Evolutionary conservation across 2,888 invertebrate genomes (phyloP).

Genomic region (Isoperla grammatica): DNA sequence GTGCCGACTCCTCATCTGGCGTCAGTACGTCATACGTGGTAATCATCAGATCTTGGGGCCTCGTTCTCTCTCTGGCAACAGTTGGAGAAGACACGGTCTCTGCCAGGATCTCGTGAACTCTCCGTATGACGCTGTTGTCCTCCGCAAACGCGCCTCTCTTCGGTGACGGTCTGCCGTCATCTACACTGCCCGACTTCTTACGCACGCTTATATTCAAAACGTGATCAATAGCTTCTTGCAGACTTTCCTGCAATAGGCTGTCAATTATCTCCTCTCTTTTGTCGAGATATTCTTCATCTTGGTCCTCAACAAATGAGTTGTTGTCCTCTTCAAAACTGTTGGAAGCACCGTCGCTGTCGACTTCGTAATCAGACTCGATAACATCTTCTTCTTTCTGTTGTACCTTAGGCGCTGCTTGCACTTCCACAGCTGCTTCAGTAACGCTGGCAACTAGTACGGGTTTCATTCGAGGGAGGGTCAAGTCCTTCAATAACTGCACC

Average conservation of each 20-base stretch:
- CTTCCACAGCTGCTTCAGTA: too few species aligned
- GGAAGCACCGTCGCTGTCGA: background rate
- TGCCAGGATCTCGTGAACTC: conserved; percentile 27
- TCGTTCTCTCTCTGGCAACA: conserved; percentile 19
- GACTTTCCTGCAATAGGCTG: conserved; percentile 10
- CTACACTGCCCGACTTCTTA: background rate
- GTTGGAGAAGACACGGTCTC: conserved; percentile 20
- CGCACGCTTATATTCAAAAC: background rate
- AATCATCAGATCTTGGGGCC: conserved; percentile 33
- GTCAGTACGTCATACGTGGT: conserved; percentile 32
- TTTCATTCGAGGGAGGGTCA: too few species aligned
- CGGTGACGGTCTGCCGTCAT: background rate
- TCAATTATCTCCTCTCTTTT: background rate
- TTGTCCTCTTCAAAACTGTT: background rate
- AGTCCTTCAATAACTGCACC: too few species aligned
- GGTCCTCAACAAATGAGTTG: background rate
- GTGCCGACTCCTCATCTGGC: conserved; percentile 25
- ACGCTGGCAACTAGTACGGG: too few species aligned
- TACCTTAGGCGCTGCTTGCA: too few species aligned
- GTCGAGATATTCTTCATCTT: conserved; percentile 1
- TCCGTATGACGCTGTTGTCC: conserved; percentile 21
- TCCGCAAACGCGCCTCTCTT: too few species aligned
- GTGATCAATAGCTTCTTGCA: conserved; percentile 9
- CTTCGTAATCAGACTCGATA: background rate
- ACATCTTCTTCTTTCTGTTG: background rate